Base-by-base conservation (phyloP, 2,113 vertebrate species). In the Nestor notabilis region DNA sequence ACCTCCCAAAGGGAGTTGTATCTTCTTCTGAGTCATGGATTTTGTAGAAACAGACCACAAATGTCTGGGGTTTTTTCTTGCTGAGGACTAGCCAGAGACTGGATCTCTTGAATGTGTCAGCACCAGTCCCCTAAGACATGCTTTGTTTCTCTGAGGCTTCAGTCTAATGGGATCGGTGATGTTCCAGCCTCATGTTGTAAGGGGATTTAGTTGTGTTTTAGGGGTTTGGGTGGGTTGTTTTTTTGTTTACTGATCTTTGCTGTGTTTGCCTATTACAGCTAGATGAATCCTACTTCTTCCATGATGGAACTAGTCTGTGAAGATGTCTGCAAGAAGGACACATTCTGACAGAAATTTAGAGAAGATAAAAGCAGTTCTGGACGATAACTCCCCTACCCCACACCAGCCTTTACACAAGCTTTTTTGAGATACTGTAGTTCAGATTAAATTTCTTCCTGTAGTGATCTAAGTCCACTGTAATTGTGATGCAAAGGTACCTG, bases 151-250 rank as follows among this genome's bases (percentile, higher is more conserved):
- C 60, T 52, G n/a, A 16, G n/a, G 23, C 47, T 85, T 90, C 43
- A 25, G 33, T 90, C 70, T 23, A 21, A 3, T 35, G 63, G 61
- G 31, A 82, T 89, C 85, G 53, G 49, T 69, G n/a, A 29, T 79
- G 16, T 77, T 70, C 18, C 28, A 84, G 10, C 35, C 31, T 58
- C 21, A 10, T 53, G 46, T 64, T 64, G 7, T 35, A 58, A 87
- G 10, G 29, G 10, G 3, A 2, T 41, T 50, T 44, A 9, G 1
- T 11, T 88, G 58, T 10, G 5, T 23, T 63, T 64, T 55, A 20
- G 33, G 20, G 19, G 11, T 3, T 58, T 53, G n/a, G 20, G 33
- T 3, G 11, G 8, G 0, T 0, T n/a, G n/a, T 1, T 56, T 41
- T 87, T 74, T 60, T 43, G 9, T 33, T 43, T 66, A 8, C 68